Percentiles rank a stretch among this genome's conserved stretches.
phyloP scores from a whole-genome alignment of 2,888 invertebrate genomes.

The Rhodophaea formosa region DNA sequence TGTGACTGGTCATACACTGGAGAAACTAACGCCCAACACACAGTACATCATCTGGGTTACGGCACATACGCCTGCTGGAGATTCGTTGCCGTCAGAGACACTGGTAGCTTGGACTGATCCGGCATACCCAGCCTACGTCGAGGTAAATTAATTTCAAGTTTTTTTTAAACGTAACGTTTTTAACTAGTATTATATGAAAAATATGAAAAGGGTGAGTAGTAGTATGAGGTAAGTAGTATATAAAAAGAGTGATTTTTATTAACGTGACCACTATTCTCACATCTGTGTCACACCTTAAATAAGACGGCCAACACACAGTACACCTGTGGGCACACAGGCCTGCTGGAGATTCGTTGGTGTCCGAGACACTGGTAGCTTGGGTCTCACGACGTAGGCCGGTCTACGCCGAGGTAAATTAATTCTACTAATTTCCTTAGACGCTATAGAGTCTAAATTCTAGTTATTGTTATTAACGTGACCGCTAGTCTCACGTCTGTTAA shows the following conservation, averaged over 20 bases:
- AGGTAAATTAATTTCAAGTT: slow-evolving; percentile 74
- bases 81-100: slow-evolving; percentile 90
- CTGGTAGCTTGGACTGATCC: slow-evolving; percentile 93
- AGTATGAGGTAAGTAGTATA: too few relatives aligned
- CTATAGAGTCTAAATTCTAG: neutral
- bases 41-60: slow-evolving; percentile 90
- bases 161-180: neutral
- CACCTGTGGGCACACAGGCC: slow-evolving; percentile 86
- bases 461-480: too few relatives aligned
- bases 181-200: neutral
- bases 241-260: too few relatives aligned
- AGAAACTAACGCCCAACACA: slow-evolving; percentile 88
- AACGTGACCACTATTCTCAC: neutral
- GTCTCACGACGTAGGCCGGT: too few relatives aligned
- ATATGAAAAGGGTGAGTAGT: too few relatives aligned
- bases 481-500: neutral
- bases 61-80: slow-evolving; percentile 85
- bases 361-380: slow-evolving; percentile 92
- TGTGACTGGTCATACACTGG: slow-evolving; percentile 86
- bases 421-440: slow-evolving; percentile 5
- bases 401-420: slow-evolving; percentile 89
- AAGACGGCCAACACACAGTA: slow-evolving; percentile 89
- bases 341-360: slow-evolving; percentile 87
- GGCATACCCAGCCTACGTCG: slow-evolving; percentile 92
- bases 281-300: slow-evolving; percentile 45